Conservation (phyloP, 2,797 vertebrate species). For the Euthynnus affinis region DNA sequence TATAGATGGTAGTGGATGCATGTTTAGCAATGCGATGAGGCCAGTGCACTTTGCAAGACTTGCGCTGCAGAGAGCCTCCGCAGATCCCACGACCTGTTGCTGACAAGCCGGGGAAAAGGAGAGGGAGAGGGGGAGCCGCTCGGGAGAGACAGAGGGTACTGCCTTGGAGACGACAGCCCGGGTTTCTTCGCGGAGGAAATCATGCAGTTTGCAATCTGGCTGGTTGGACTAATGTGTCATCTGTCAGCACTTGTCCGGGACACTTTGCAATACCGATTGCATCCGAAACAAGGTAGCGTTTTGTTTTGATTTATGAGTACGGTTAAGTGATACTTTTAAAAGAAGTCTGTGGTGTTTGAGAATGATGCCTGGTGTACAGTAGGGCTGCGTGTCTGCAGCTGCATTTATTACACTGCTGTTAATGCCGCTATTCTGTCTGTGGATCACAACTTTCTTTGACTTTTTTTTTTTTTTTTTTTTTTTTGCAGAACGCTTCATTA, state of each 20-base stretch:
- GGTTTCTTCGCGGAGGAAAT: slow-evolving; percentile 79
- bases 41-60: slow-evolving; percentile 82
- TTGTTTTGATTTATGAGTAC: slow-evolving; percentile 27
- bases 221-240: slow-evolving; percentile 90
- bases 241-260: slow-evolving; percentile 87
- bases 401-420: neutral
- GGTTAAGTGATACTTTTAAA: slow-evolving; percentile 4
- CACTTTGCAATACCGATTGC: slow-evolving; percentile 87
- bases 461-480: slow-evolving; percentile 37
- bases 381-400: slow-evolving; percentile 26
- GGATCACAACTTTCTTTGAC: slow-evolving; percentile 2
- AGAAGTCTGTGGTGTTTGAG: neutral
- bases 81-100: slow-evolving; percentile 85
- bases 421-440: slow-evolving; percentile 2
- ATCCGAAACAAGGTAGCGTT: slow-evolving; percentile 93
- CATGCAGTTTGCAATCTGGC: slow-evolving; percentile 91
- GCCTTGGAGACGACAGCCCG: slow-evolving; percentile 75
- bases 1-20: slow-evolving; percentile 67
- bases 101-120: slow-evolving; percentile 85
- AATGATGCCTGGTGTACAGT: slow-evolving; percentile 21
- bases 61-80: slow-evolving; percentile 82
- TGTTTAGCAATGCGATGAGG: slow-evolving; percentile 84
- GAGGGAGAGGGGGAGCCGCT: slow-evolving; percentile 76
- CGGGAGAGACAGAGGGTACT: slow-evolving; percentile 70
- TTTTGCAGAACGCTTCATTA: slow-evolving; percentile 90